Evolutionary conservation across 2,797 vertebrate genomes (phyloP).

Genomic region (Lophius americanus): DNA sequence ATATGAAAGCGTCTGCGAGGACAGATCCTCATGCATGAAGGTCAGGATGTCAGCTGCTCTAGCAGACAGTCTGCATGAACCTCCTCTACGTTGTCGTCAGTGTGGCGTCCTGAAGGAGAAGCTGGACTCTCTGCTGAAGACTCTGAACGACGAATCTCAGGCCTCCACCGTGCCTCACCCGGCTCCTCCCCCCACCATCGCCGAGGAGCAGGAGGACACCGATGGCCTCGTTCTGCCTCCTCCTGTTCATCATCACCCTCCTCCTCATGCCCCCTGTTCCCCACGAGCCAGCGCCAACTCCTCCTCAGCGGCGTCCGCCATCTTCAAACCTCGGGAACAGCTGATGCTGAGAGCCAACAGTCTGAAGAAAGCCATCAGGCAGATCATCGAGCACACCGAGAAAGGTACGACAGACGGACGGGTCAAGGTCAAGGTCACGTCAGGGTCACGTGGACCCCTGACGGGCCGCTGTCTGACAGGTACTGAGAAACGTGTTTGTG

Average conservation of each 20-base stretch:
- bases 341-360: slow-evolving; percentile 97
- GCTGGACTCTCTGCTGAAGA: slow-evolving; percentile 92
- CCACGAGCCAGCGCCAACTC: slow-evolving; percentile 61
- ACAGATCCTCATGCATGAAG: too few relatives aligned
- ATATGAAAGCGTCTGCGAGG: too few relatives aligned
- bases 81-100: slow-evolving; percentile 63
- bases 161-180: slow-evolving; percentile 81
- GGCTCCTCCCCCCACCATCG: slow-evolving; percentile 89
- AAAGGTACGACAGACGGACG: slow-evolving; percentile 81
- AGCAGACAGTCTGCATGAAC: neutral
- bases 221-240: slow-evolving; percentile 74
- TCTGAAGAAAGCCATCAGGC: slow-evolving; percentile 96
- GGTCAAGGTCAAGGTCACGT: too few relatives aligned
- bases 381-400: slow-evolving; percentile 97
- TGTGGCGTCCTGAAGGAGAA: slow-evolving; percentile 95
- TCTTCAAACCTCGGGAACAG: slow-evolving; percentile 93
- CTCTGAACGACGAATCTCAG: slow-evolving; percentile 92
- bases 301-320: slow-evolving; percentile 66
- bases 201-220: slow-evolving; percentile 88
- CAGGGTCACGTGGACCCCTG: too few relatives aligned
- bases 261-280: slow-evolving; percentile 64
- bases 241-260: neutral
- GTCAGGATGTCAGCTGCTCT: too few relatives aligned
- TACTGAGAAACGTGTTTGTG: neutral
- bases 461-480: neutral